phyloP scores from a whole-genome alignment of 2,797 vertebrate species.

The Sebastes glaucus region DNA sequence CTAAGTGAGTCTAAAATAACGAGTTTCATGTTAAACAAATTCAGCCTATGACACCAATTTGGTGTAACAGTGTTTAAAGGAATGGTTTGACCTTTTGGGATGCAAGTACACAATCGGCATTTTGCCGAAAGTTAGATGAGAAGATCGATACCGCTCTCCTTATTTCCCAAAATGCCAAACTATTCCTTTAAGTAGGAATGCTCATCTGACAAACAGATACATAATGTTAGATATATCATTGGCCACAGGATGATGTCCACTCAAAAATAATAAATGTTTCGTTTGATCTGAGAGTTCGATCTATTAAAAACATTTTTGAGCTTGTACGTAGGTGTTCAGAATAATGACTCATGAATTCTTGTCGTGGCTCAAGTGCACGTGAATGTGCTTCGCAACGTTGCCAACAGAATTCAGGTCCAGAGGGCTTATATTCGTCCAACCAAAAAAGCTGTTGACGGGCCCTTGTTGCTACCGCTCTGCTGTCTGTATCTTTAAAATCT shows the following conservation, averaged over 20 bases:
- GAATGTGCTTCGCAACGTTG: neutral
- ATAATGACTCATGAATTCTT: neutral
- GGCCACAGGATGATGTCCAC: slow-evolving; percentile 65
- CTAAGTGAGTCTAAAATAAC: neutral
- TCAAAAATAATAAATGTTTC: slow-evolving; percentile 10
- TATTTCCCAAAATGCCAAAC: neutral
- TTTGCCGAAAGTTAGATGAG: neutral
- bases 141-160: neutral
- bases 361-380: neutral
- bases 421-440: neutral
- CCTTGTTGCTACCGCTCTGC: neutral
- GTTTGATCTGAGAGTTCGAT: neutral
- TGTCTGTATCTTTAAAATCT: neutral
- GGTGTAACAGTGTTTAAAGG: neutral
- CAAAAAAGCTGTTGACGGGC: neutral
- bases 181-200: neutral
- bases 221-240: neutral
- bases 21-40: neutral
- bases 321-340: neutral
- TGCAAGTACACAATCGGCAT: neutral
- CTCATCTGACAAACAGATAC: neutral
- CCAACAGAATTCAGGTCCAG: neutral
- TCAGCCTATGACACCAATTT: neutral
- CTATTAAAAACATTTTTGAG: neutral
- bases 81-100: neutral